phyloP scores from a whole-genome alignment of 1,140 invertebrate species.

The Aradophagus sp. region DNA sequence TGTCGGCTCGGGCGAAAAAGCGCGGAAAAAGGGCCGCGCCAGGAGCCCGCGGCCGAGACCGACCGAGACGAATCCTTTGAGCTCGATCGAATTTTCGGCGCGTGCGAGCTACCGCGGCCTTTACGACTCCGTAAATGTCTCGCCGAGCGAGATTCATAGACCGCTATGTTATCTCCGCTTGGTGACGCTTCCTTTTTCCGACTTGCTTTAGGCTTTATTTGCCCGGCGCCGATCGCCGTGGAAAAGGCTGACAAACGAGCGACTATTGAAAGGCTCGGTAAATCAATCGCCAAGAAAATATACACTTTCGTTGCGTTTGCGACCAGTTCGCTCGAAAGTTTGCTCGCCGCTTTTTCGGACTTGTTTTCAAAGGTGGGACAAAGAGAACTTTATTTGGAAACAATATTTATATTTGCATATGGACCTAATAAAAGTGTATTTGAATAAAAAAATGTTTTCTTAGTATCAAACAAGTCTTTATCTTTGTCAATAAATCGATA shows the following conservation, averaged over 20 bases:
- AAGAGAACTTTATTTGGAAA: too few species aligned
- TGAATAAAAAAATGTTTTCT: too few species aligned
- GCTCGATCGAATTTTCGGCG: conserved; percentile 61
- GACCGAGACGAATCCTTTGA: conserved; percentile 58
- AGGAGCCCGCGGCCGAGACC: conserved; percentile 7
- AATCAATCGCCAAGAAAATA: conserved; percentile 7
- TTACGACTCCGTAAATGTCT: conserved; percentile 71
- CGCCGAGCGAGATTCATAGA: conserved; percentile 64
- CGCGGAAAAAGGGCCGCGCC: conserved; percentile 1
- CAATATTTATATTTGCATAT: too few species aligned
- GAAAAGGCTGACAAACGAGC: too few species aligned
- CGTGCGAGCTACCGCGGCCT: conserved; percentile 34
- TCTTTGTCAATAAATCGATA: too few species aligned
- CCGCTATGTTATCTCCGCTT: conserved; percentile 31
- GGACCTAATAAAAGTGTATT: too few species aligned
- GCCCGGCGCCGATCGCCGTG: not conserved
- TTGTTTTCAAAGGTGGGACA: too few species aligned
- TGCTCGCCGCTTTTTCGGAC: too few species aligned
- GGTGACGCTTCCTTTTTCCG: conserved; percentile 10
- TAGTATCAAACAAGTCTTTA: too few species aligned
- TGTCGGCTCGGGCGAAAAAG: conserved; percentile 12
- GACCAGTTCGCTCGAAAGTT: too few species aligned
- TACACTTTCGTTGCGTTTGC: too few species aligned
- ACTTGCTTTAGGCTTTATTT: conserved; percentile 16
- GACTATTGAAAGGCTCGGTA: conserved; percentile 14